phyloP scores from a whole-genome alignment of 1,140 invertebrate genomes.

The Nasonia vitripennis region DNA sequence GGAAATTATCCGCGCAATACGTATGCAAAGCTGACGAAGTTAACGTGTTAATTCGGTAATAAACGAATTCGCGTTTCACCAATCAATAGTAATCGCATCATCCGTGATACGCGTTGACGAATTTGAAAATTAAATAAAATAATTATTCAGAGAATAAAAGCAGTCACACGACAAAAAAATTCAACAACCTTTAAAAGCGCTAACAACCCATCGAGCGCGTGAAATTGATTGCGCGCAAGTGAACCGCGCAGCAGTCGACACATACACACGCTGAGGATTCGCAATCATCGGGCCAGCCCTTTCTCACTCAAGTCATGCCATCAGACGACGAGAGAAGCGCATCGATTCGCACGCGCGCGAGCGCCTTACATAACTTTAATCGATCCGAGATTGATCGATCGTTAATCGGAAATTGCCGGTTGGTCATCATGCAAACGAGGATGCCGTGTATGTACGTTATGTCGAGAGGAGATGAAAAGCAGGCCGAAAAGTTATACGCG shows the following conservation, averaged over 20 bases:
- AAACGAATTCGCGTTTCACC: too few relatives aligned
- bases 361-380: constrained; percentile 38
- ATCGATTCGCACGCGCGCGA: constrained; percentile 1
- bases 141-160: too few relatives aligned
- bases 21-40: not conserved
- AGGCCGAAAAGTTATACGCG: not conserved
- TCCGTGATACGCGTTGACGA: not conserved
- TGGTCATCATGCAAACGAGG: constrained; percentile 28
- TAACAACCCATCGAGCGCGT: not conserved
- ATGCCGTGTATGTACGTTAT: not conserved
- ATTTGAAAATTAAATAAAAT: not conserved
- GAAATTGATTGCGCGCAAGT: not conserved
- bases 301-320: constrained; percentile 5
- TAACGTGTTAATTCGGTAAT: too few relatives aligned
- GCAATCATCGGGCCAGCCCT: not conserved
- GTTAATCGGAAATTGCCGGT: constrained; percentile 52
- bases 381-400: constrained; percentile 10
- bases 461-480: not conserved
- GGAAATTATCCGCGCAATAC: not conserved
- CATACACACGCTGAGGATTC: not conserved
- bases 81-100: too few relatives aligned
- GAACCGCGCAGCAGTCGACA: not conserved
- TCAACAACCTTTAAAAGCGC: not conserved
- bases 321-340: not conserved
- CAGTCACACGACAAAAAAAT: not conserved